A percentile compares a stretch with the other conserved stretches of the same genome.
phyloP scores from a whole-genome alignment of 2,113 vertebrate species.

The Gnathonemus echidnorhynchus region DNA sequence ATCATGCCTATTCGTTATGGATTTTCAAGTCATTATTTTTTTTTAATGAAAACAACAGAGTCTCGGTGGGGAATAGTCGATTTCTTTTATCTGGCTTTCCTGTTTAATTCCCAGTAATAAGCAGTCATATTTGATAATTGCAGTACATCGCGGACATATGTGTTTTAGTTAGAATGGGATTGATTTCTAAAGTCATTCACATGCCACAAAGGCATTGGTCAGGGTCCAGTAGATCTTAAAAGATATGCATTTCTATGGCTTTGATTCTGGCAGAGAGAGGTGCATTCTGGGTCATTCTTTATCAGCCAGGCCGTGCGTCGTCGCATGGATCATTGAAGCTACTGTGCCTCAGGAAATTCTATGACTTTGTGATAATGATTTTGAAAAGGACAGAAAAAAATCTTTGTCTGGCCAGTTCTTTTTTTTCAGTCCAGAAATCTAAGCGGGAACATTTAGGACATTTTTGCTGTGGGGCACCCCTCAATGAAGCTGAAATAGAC shows the following conservation, averaged over 20 bases:
- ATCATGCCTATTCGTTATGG: not conserved
- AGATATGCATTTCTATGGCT: not conserved
- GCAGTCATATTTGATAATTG: not conserved
- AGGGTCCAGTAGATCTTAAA: not conserved
- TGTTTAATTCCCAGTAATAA: not conserved
- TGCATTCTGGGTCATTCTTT: not conserved
- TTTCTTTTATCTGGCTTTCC: not conserved
- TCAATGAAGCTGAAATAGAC: not conserved
- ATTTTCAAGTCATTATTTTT: not conserved
- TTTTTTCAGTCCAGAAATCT: not conserved
- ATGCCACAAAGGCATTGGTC: not conserved
- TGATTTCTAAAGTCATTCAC: not conserved
- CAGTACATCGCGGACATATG: not conserved
- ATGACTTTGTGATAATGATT: not conserved
- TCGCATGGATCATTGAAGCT: not conserved
- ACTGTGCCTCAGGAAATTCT: not conserved
- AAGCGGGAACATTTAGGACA: not conserved
- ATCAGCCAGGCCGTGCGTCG: not conserved
- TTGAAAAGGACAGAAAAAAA: not conserved
- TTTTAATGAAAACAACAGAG: not conserved
- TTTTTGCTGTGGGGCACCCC: not conserved
- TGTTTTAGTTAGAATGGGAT: not conserved
- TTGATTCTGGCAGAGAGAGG: not conserved
- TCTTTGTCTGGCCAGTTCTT: not conserved
- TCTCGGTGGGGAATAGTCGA: not conserved